phyloP scores from a whole-genome alignment of 2,888 invertebrate species.

The Smittia sp. region DNA sequence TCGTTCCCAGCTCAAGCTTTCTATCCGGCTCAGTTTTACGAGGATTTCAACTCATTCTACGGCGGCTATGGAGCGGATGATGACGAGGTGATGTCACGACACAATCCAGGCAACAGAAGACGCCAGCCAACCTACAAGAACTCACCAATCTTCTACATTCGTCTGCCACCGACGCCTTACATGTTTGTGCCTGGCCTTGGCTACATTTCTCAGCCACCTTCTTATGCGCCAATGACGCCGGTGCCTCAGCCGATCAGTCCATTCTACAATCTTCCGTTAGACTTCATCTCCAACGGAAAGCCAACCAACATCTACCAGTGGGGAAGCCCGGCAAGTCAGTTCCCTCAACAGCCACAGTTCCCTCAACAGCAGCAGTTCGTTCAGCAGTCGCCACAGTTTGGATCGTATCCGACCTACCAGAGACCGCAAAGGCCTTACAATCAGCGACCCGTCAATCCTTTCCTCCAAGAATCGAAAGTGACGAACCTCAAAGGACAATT shows the following conservation, averaged over 20 bases:
- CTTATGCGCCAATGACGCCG: conserved; percentile 47
- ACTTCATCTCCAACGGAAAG: conserved; percentile 79
- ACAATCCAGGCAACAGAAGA: conserved; percentile 46
- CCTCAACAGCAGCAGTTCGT: conserved; percentile 45
- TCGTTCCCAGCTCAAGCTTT: not conserved
- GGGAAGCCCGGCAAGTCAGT: conserved; percentile 50
- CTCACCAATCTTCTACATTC: conserved; percentile 82
- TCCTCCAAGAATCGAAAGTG: conserved; percentile 62
- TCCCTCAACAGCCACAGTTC: not conserved
- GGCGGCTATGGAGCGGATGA: conserved; percentile 11
- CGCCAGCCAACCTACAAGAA: conserved; percentile 57
- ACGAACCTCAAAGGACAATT: conserved; percentile 73
- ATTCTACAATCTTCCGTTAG: conserved; percentile 74
- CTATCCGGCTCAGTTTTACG: conserved; percentile 31
- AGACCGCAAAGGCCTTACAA: conserved; percentile 50
- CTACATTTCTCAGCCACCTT: conserved; percentile 76
- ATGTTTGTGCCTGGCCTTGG: conserved; percentile 82
- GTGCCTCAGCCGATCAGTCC: conserved; percentile 62
- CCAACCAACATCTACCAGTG: conserved; percentile 76
- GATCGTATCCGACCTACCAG: conserved; percentile 50
- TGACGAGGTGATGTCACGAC: conserved; percentile 50
- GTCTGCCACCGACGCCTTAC: conserved; percentile 80
- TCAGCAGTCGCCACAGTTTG: conserved; percentile 46
- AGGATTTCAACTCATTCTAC: conserved; percentile 35
- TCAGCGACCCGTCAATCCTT: conserved; percentile 53